Base-by-base conservation (phyloP, 2,888 invertebrate genomes). In the Tetramorium bicarinatum region DNA sequence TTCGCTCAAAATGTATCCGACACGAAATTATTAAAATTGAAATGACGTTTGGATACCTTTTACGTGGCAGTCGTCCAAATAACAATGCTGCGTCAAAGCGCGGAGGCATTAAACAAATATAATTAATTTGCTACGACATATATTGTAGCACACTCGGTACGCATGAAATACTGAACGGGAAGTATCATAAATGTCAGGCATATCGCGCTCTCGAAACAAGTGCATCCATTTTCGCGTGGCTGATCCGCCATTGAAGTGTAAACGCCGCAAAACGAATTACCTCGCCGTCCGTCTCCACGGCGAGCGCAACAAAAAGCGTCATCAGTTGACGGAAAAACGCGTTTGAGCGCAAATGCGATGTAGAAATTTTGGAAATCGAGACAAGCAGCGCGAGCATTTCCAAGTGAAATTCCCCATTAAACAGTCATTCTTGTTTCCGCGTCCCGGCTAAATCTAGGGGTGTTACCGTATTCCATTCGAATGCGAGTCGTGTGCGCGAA, bases 351-450 rank as follows among this genome's bases (percentile, higher is more conserved):
- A n/a, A 64, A 29, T 18, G 41, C 29, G 25, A 29, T 25, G 29
- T 44, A 44, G n/a, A 47, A 72, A 56, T 61, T 80, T 59, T 18
- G 44, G 56, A 15, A 52, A 81, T 75, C 49, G 54, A 64, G 34
- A 62, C 38, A 41, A 56, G 56, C 18, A n/a, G 44, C 18, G 41
- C 15, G n/a, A 13, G 41, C 29, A 83, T 83, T 79, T 83, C 67
- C 79, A 83, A 69, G 69, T 83, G 62, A 83, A 83, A 83, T 79
- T 25, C 0, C 44, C n/a, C 4, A 18, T 79, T 83, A 77, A 79
- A 79, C 69, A 79, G 69, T n/a, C 41, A 41, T n/a, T 6, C 56
- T n/a, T 69, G 61, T 79, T 77, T 47, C 21, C 47, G 18, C 13
- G 47, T 15, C 41, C 21, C 41, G 29, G n/a, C 44, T 47, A 56